Evolutionary conservation across 2,113 vertebrate genomes (phyloP).

Genomic region (Ellobius talpinus): DNA sequence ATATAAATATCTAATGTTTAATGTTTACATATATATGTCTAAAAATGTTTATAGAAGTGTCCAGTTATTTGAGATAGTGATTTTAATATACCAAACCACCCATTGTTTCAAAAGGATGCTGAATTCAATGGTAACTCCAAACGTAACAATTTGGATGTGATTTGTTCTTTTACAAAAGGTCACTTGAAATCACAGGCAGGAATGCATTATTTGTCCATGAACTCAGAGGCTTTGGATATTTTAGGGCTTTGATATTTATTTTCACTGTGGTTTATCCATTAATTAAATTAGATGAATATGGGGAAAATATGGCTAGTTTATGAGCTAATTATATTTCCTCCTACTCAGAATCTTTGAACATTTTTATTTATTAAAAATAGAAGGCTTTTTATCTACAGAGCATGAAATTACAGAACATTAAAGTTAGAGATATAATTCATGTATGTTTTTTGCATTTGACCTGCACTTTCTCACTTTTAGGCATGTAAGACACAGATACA

Average conservation of each 20-base stretch:
- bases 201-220: not conserved
- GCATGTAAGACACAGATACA: not conserved
- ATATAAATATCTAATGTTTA: not conserved
- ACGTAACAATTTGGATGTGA: not conserved
- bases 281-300: slow-evolving; percentile 16
- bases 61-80: slow-evolving; percentile 22
- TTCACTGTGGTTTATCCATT: not conserved
- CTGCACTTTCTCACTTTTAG: not conserved
- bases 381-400: not conserved
- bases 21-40: not conserved
- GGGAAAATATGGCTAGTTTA: not conserved
- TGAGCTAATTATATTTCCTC: slow-evolving; percentile 36
- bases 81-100: not conserved
- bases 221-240: not conserved
- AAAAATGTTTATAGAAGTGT: not conserved
- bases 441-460: not conserved
- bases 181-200: not conserved
- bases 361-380: not conserved
- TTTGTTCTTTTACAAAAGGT: slow-evolving; percentile 14
- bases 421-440: not conserved
- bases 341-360: not conserved
- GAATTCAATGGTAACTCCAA: slow-evolving; percentile 27
- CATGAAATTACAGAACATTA: not conserved
- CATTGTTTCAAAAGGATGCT: slow-evolving; percentile 23
- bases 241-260: not conserved